Base-by-base conservation (phyloP, 2,888 invertebrate species). In the Biston betularia region DNA sequence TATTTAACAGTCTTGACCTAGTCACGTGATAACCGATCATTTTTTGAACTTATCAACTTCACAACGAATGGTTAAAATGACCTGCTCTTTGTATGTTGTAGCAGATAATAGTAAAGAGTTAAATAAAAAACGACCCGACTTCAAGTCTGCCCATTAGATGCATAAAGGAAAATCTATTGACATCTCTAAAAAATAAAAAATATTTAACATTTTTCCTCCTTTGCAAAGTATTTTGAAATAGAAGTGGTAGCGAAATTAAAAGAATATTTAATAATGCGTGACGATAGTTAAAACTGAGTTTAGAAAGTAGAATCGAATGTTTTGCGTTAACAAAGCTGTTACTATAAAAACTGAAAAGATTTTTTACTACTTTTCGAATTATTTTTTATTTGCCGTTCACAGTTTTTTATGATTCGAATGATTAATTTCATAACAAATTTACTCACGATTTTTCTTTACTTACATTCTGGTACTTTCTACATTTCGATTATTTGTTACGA, bases 321-420 rank as follows among this genome's bases (percentile, higher is more conserved):
- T 38, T 46, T 33, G 4, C 34, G 44, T 57, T 58, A 63, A 59
- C 59, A 57, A 45, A 61, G 55, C 63, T 65, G 55, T 10, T 5
- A 14, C 14, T 53, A 53, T 14, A 54, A 54, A 54, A 54, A 54
- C 54, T 54, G 54, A 53, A 53, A 54, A 42, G 12, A 54, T 54
- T 24, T 54, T 33, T 8, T 10, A 24, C 52, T 14, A 24, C 53
- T 42, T 38, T 54, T 53, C 15, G 8, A 54, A 54, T 42, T 54
- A 24, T 54, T 54, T 42, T 54, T 7, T 40, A 5, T 54, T 33
- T 35, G 50, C 12, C 35, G 35, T 52, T 40, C 11, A 12, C 40
- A 12, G 6, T 9, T 5, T 38, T 53, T 9, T 50, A 12, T n/a
- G 34, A 7, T n/a, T 50, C 12, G n/a, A 14, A 24, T 6, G 7